Evolutionary conservation across 2,113 vertebrate genomes (phyloP).

Genomic region (Pithys albifrons): DNA sequence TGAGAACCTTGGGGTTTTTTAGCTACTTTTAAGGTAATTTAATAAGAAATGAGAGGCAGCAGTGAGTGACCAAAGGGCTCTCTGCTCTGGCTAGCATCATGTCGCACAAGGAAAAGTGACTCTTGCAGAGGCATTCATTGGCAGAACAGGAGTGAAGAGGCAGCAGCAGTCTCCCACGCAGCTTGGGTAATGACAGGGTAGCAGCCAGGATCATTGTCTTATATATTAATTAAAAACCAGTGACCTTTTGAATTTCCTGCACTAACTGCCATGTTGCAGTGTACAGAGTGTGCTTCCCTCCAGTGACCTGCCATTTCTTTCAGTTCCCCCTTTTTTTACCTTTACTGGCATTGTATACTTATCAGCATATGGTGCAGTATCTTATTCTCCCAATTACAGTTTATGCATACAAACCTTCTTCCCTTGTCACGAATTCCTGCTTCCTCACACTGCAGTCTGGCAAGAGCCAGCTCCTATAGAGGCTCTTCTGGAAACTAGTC

Average conservation of each 20-base stretch:
- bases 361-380: neutral
- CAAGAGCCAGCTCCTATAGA: neutral
- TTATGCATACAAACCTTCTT: neutral
- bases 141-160: neutral
- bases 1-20: neutral
- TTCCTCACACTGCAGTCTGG: neutral
- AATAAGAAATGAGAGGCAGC: neutral
- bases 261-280: neutral
- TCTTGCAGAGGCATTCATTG: neutral
- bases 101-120: neutral
- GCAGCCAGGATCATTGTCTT: neutral
- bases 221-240: neutral
- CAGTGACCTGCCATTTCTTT: fast-evolving
- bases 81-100: neutral
- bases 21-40: neutral
- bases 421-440: neutral
- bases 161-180: neutral
- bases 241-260: neutral
- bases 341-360: neutral
- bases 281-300: neutral
- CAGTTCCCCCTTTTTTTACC: neutral
- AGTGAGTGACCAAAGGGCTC: neutral
- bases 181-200: neutral
- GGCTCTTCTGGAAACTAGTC: neutral
- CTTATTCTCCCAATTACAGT: neutral